Evolutionary conservation across 2,888 invertebrate genomes (phyloP).

Genomic region (Prenolepis imparis): DNA sequence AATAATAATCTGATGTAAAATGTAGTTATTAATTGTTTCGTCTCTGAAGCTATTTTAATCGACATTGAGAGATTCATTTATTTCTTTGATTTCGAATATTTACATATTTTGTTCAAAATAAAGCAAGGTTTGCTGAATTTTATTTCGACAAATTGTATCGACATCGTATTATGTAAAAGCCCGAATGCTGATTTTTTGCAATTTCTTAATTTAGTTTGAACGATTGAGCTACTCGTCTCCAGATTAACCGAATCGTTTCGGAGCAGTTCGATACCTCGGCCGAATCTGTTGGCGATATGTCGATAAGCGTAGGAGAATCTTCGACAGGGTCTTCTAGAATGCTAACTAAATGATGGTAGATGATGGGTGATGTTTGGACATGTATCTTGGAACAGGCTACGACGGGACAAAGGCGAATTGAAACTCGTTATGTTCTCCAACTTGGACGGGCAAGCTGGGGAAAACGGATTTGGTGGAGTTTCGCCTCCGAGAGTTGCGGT

Average conservation of each 20-base stretch:
- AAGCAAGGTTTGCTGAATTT: not conserved
- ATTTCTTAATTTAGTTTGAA: not conserved
- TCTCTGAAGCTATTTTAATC: not conserved
- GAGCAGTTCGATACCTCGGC: not conserved
- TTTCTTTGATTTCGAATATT: constrained; percentile 2
- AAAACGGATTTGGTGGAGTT: constrained; percentile 52
- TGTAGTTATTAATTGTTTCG: not conserved
- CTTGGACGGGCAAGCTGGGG: constrained; percentile 42
- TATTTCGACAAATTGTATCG: not conserved
- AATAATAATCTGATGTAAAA: not conserved
- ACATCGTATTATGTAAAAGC: not conserved
- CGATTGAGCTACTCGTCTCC: not conserved
- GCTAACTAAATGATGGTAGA: constrained; percentile 11
- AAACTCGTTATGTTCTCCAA: constrained; percentile 44
- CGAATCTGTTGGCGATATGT: not conserved
- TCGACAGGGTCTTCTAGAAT: not conserved
- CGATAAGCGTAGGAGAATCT: not conserved
- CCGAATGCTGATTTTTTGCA: not conserved
- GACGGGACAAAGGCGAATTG: constrained; percentile 8
- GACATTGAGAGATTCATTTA: not conserved
- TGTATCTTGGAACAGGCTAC: constrained; percentile 22
- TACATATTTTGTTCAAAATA: not conserved
- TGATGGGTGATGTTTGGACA: constrained; percentile 36
- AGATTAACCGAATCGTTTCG: not conserved
- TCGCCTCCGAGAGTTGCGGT: constrained; percentile 20